Evolutionary conservation across 2,797 vertebrate species (phyloP).

Genomic region (Geotria australis): DNA sequence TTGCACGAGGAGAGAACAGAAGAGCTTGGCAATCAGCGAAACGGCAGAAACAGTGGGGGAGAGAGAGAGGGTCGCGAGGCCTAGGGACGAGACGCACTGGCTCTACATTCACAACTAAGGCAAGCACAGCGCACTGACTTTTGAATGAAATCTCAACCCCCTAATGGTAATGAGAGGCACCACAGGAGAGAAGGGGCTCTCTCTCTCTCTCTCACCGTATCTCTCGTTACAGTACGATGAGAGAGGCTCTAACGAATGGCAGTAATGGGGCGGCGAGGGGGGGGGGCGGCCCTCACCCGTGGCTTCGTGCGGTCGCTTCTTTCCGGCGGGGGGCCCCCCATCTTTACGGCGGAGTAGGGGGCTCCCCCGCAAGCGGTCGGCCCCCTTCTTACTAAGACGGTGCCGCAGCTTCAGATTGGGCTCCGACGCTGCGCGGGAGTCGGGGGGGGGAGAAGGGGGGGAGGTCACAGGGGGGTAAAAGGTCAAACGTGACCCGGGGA

Average conservation of each 20-base stretch:
- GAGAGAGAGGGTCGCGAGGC: neutral
- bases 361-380: conserved; percentile 28
- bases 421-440: conserved; percentile 26
- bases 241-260: no score
- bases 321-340: conserved; percentile 37
- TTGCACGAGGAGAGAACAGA: neutral
- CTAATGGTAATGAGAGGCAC: no score
- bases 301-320: conserved; percentile 22
- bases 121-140: no score
- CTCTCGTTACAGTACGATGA: no score
- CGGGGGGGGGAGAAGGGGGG: no score
- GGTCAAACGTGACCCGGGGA: no score
- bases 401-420: conserved; percentile 53
- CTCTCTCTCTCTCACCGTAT: no score
- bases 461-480: no score
- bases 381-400: conserved; percentile 36
- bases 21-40: neutral
- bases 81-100: neutral
- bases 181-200: no score
- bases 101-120: no score
- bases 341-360: conserved; percentile 33
- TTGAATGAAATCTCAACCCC: no score
- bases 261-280: no score
- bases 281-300: conserved; percentile 17
- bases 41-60: neutral